Evolutionary conservation across 2,888 invertebrate species (phyloP).

Genomic region (Schizotus pectinicornis): DNA sequence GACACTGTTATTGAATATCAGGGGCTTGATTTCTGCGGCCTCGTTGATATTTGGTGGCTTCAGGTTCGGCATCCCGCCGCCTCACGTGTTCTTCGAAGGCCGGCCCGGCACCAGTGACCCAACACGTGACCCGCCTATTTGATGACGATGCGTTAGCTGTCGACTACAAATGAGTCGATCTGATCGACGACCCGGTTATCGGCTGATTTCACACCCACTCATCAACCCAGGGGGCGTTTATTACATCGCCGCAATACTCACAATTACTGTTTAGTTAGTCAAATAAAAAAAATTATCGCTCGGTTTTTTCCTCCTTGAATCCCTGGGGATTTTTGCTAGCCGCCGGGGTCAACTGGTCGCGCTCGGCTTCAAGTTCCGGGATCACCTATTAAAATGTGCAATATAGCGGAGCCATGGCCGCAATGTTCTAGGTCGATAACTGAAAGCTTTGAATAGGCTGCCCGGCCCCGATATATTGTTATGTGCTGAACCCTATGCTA

Average conservation of each 20-base stretch:
- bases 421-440: background rate
- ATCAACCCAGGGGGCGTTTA: conserved; percentile 24
- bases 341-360: conserved; percentile 22
- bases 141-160: conserved; percentile 20
- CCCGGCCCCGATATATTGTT: no score
- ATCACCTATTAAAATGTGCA: conserved; percentile 32
- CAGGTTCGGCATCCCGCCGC: conserved; percentile 6
- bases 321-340: conserved; percentile 25
- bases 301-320: background rate
- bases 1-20: background rate
- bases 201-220: conserved; percentile 32
- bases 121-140: conserved; percentile 30
- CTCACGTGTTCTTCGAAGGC: conserved; percentile 16
- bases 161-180: conserved; percentile 34
- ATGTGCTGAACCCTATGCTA: no score
- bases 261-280: no score
- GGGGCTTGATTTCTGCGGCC: conserved; percentile 1
- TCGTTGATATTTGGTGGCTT: conserved; percentile 9
- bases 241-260: conserved; percentile 5
- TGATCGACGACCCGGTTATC: conserved; percentile 33
- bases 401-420: conserved; percentile 14
- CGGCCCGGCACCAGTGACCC: conserved; percentile 28
- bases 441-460: no score
- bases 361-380: conserved; percentile 22
- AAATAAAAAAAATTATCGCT: conserved; percentile 9